Conservation (phyloP, 2,113 vertebrate species). For the Syngnathus floridae region DNA sequence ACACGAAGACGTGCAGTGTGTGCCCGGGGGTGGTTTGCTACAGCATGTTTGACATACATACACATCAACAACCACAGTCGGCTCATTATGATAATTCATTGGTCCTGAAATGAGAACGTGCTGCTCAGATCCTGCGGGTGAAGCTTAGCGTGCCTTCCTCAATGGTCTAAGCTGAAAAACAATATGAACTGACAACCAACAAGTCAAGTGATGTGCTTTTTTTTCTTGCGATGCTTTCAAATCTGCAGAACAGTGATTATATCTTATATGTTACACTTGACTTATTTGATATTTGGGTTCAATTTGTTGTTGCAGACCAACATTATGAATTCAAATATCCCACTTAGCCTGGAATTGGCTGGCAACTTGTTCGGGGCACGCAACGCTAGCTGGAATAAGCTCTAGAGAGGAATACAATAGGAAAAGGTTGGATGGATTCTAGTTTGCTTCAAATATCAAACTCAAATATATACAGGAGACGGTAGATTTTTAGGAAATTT, state of each 20-base stretch:
- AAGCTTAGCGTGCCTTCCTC: constrained; percentile 14
- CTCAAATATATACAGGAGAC: neutral
- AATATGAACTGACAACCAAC: neutral
- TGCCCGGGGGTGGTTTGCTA: constrained; percentile 28
- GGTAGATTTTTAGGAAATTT: neutral
- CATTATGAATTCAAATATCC: neutral
- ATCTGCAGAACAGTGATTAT: neutral
- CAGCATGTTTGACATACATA: constrained; percentile 34
- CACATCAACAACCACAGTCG: constrained; percentile 28
- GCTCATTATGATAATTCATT: constrained; percentile 56
- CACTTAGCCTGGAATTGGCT: neutral
- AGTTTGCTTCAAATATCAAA: neutral
- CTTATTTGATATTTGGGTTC: neutral
- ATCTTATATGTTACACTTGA: neutral
- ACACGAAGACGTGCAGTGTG: constrained; percentile 12
- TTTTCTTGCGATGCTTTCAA: neutral
- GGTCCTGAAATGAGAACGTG: constrained; percentile 38
- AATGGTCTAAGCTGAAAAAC: constrained; percentile 7
- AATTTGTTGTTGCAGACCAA: neutral
- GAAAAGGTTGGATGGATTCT: neutral
- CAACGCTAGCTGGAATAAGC: neutral
- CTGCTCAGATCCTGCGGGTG: constrained; percentile 30
- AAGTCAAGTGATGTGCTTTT: constrained; percentile 13
- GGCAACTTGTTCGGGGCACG: neutral
- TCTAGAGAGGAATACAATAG: neutral